Evolutionary conservation across 92 coral and sea anemone genomes (phyloP), one percentile per base, ranked within the genome.

Genomic region (Epizoanthus rinbou): DNA sequence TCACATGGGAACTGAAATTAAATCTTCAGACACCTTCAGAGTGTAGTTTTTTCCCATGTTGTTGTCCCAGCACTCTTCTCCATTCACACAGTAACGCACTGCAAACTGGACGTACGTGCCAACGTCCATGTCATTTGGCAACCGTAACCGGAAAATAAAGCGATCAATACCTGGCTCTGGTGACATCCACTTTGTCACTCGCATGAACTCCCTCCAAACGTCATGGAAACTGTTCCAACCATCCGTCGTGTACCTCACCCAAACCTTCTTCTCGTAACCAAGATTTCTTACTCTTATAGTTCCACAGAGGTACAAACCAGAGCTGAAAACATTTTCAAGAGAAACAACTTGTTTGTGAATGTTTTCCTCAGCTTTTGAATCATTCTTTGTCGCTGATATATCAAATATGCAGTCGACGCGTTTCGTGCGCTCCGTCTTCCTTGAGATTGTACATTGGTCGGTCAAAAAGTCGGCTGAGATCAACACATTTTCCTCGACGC

Each of bases 231-330:
- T 41, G 4, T 41, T 39, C 75, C 75, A 70, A 19, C 35, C 50
- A 39, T 70, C 75, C 22, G 75, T 33, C 5, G 75, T 70, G 11
- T 41, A 70, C 50, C 50, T 70, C 53, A 70, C 75, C 75, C 75
- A 70, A 23, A 70, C 75, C 25, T 53, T 33, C 23, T 70, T 70
- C 75, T 70, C 75, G 23, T 70, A 70, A 16, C 75, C 75, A 22
- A 70, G 14, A 18, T 70, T 70, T 41, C 37, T 70, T 1, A 70
- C 75, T 70, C 25, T 37, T 7, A 70, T 28, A 17, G 75, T 70
- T 41, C 75, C 75, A 70, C 57, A 37, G 50, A 70, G 56, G 24
- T 39, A 18, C 14, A 70, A 70, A 35, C 75, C 75, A 35, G 52
- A 33, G 21, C 75, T 17, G 57, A 70, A 70, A 28, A 70, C 75